Evolutionary conservation across 2,113 vertebrate genomes (phyloP), one percentile per base, ranked within the genome.

Genomic region (Spea bombifrons): DNA sequence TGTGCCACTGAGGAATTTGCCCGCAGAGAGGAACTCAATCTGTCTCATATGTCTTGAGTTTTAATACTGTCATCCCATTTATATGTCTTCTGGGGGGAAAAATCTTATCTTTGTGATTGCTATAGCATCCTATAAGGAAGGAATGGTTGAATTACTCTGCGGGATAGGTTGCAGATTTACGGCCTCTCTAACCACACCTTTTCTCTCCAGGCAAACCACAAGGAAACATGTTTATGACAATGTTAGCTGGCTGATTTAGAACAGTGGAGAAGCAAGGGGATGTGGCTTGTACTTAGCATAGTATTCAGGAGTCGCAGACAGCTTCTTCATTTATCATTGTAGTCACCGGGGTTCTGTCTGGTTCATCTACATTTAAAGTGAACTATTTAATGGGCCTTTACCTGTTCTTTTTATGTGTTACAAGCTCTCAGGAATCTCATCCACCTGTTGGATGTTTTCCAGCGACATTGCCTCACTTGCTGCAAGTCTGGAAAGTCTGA

Each of bases 151-250:
- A 57, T 72, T 73, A 66, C 49, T 71, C 59, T 52, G 61, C 30
- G 63, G 76, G 50, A 73, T 79, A 9, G 30, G 52, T 73, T 1
- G 7, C 30, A 66, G 77, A 79, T 79, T 73, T 79, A 79, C 63
- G 15, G 70, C 52, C 77, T 80, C 53, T 57, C 64, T n/a, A 74
- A 80, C 65, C 77, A 68, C 71, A 74, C 52, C 65, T 61, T 52
- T 59, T 16, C 63, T 61, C 49, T 74, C 71, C 71, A 50, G 13
- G 46, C 71, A 43, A 47, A 80, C 78, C 64, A 80, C 78, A 80
- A 80, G 71, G 64, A 80, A 73, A 73, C 77, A 67, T 80, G 50
- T 80, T 80, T 79, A 72, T 79, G 77, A 80, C 77, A 73, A 76
- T 17, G 61, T 66, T 73, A 73, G 66, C 72, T 73, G 10, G 16